Evolutionary conservation across 2,113 vertebrate genomes (phyloP).

Genomic region (Heteronetta atricapilla): DNA sequence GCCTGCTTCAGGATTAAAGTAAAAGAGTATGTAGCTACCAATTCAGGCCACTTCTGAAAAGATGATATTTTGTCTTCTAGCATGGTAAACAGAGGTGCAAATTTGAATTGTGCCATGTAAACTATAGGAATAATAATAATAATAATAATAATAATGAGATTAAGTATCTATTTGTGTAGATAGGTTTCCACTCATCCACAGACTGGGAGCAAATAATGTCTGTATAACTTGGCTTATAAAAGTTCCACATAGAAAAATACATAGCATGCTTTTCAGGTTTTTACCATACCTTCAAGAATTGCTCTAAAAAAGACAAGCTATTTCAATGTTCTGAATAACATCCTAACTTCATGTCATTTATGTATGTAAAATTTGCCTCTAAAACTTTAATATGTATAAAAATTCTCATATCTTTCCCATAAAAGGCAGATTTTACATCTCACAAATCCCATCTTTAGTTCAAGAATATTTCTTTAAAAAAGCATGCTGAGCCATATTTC

Average conservation of each 20-base stretch:
- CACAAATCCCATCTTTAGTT: neutral
- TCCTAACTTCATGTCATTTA: neutral
- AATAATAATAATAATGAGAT: too few species aligned
- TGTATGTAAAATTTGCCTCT: neutral
- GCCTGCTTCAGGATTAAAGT: neutral
- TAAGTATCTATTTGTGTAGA: neutral
- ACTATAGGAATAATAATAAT: too few species aligned
- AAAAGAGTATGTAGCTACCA: neutral
- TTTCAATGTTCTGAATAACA: neutral
- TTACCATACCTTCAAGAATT: neutral
- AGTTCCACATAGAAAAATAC: neutral
- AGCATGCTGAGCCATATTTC: neutral
- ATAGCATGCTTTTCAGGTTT: neutral
- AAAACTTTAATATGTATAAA: neutral
- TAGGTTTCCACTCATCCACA: neutral
- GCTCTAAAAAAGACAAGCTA: neutral
- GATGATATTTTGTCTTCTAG: neutral
- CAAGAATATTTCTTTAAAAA: neutral
- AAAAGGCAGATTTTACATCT: neutral
- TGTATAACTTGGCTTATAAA: neutral
- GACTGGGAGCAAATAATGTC: neutral
- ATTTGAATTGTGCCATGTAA: too few species aligned
- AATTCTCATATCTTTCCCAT: neutral
- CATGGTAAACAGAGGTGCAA: too few species aligned
- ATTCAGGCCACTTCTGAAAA: neutral